Conservation (phyloP, 53 echinoderm and acorn worm genomes). For the Patiria pectinifera region DNA sequence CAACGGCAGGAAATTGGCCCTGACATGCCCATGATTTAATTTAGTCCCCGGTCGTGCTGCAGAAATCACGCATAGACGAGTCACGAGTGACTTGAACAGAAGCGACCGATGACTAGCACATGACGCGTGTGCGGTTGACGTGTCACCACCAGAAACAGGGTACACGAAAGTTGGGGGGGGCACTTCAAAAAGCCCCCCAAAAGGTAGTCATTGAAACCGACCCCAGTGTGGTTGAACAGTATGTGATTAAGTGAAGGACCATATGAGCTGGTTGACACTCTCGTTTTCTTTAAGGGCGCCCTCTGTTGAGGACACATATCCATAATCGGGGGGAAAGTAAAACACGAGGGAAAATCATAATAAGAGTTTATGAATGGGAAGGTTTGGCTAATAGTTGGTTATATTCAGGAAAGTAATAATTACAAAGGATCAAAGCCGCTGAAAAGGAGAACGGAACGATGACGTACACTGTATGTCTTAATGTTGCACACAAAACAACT, state of each 20-base stretch:
- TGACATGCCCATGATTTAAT: slow-evolving; percentile 58
- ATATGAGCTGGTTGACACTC: too few species aligned
- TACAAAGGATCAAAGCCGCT: too few species aligned
- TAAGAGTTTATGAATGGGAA: too few species aligned
- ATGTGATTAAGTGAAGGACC: too few species aligned
- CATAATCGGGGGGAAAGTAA: too few species aligned
- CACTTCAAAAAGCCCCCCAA: background rate
- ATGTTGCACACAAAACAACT: too few species aligned
- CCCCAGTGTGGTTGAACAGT: background rate
- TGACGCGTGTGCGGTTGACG: slow-evolving; percentile 16
- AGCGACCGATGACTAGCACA: slow-evolving; percentile 44
- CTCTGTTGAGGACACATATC: background rate
- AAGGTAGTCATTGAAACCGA: background rate
- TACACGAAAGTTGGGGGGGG: background rate
- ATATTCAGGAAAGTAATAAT: too few species aligned
- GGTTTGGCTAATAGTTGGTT: too few species aligned
- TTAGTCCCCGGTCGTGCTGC: slow-evolving; percentile 38
- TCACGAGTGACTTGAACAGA: slow-evolving; percentile 53
- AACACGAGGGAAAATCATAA: too few species aligned
- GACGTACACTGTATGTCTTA: too few species aligned
- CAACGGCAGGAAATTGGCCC: slow-evolving; percentile 55
- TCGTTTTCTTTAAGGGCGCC: background rate
- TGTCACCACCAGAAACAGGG: background rate
- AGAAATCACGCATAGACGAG: slow-evolving; percentile 49
- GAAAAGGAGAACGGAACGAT: too few species aligned